Evolutionary conservation across 2,888 invertebrate genomes (phyloP), one percentile per base, ranked within the genome.

Genomic region (Rotaria sp.): DNA sequence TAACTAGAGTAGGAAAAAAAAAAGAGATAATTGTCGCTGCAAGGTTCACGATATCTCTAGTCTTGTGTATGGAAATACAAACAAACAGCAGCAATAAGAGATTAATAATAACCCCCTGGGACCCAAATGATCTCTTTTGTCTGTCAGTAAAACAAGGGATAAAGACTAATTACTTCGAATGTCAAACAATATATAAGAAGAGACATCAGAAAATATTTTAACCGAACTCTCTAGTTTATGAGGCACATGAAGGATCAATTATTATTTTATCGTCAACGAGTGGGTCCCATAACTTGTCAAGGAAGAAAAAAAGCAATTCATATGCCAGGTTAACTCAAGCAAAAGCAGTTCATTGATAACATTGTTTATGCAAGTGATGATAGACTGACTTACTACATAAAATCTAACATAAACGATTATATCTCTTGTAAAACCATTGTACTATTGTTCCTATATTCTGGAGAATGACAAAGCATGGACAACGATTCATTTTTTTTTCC

Each of bases 141-240:
- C 67, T 35, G 18, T 38, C 35, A 35, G 15, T 21, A 38, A 35
- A 30, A 35, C 21, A 67, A 67, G 7, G 3, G 35, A 35, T 0
- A 67, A 35, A 67, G 67, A 67, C 67, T 67, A 67, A 67, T 67
- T 67, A 67, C 67, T 67, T 21, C 8, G 67, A 67, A 67, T 67
- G 67, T 35, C 67, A 67, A 67, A 35, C 67, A 35, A 67, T 67
- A 35, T 38, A 67, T 67, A 13, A 67, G 35, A 67, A 35, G 35
- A 15, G 35, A 67, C 67, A 35, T 67, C 35, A 35, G 35, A 35
- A 67, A 67, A 67, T 30, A 10, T 1, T 35, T 67, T 67, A 35
- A 35, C 67, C 35, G 35, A 67, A 30, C 0, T 35, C 67, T 67
- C 10, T 67, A 67, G 35, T 38, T 21, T 67, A 30, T 30, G 15